Conservation (phyloP, 92 coral and sea anemone species). For the Zoanthus solanderi region DNA sequence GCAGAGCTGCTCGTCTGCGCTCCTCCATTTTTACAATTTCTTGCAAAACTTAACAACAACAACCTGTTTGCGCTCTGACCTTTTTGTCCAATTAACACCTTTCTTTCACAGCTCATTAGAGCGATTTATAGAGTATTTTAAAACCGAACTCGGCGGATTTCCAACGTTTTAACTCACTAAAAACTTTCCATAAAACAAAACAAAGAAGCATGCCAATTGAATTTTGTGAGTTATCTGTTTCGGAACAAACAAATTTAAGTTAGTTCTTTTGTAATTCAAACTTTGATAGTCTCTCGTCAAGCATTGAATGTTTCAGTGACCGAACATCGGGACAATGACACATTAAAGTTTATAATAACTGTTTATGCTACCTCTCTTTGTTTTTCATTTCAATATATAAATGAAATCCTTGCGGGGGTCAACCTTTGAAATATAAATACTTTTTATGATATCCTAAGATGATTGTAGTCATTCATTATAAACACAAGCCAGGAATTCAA, state of each 20-base stretch:
- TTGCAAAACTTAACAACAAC: neutral
- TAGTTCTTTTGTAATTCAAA: neutral
- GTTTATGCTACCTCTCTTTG: neutral
- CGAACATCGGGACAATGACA: neutral
- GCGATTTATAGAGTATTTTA: neutral
- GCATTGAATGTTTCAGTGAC: neutral
- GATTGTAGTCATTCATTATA: neutral
- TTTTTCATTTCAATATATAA: neutral
- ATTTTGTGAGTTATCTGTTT: neutral
- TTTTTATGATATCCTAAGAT: neutral
- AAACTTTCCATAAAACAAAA: too few species aligned
- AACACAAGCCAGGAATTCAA: too few species aligned
- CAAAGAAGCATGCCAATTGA: neutral
- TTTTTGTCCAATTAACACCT: slow-evolving; percentile 17
- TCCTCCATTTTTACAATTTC: slow-evolving; percentile 7
- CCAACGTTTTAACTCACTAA: neutral
- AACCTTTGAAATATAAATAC: neutral
- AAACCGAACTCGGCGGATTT: neutral
- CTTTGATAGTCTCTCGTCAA: neutral
- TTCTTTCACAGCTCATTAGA: neutral
- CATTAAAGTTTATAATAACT: neutral
- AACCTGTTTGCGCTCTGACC: neutral
- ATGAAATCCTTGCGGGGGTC: slow-evolving; percentile 3
- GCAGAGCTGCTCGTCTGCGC: neutral
- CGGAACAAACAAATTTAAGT: neutral